Evolutionary conservation across 2,113 vertebrate genomes (phyloP), one percentile per base, ranked within the genome.

Genomic region (Lucifuga dentata): DNA sequence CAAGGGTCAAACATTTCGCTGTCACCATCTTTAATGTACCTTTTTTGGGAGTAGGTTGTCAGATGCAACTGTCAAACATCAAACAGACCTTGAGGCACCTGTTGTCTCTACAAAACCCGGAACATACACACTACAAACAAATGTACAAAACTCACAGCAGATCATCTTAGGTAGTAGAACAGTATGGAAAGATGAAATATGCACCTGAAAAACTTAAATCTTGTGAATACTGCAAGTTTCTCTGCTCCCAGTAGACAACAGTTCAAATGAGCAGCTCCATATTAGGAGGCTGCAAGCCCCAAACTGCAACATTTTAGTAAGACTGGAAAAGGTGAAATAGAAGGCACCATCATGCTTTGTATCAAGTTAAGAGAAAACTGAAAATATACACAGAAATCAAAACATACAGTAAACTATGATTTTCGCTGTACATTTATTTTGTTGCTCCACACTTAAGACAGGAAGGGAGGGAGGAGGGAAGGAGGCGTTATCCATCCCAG

Each of bases 341-440:
- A 97, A 98, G 96, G 96, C 95, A 97, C 95, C 96, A 94, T 96
- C 95, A 97, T 96, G 95, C 95, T 93, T 93, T 89, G n/a, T 88
- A 71, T 85, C 73, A 89, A 91, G 82, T 89, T 16, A 53, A 78
- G 77, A 73, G 45, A 86, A 87, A 80, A 65, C 67, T 55, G 75
- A 71, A 78, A 90, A 86, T 56, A 67, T 67, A 90, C 11, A 43
- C 73, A 84, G 26, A 12, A 48, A 78, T 91, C 84, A 89, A 93
- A 93, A 59, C 65, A 85, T 89, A 95, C 93, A 94, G 93, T 95
- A 93, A 95, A 94, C 94, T 93, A 89, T 91, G 88, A 86, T 90
- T 93, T 92, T 89, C 92, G 94, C 95, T 95, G 94, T 95, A 95
- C 94, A 96, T 94, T 83, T 93, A 93, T 94, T 94, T 67, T 63